A percentile compares a stretch with the other conserved stretches of the same genome.
These are phyloP conservation scores for Neoitamus cyanurus DNA, from an alignment of 2,888 invertebrate species.

Conservation along the genomic window DNA sequence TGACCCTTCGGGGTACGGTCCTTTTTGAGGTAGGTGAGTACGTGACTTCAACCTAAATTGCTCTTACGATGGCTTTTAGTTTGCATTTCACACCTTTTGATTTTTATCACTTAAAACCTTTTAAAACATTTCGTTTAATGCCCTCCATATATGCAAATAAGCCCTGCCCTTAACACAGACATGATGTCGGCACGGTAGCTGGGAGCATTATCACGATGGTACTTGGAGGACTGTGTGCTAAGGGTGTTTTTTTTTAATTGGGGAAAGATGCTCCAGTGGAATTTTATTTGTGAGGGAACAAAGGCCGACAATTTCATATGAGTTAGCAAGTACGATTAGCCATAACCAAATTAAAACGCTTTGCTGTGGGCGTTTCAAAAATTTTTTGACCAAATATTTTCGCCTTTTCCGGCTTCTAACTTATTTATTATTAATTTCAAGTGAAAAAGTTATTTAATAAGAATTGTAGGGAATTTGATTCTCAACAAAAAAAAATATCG, in stretches of 20 bases:
- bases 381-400: no score
- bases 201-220: neutral
- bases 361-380: no score
- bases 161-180: neutral
- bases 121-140: neutral
- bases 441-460: no score
- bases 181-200: neutral
- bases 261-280: neutral
- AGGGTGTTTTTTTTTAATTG: neutral
- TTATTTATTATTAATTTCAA: no score
- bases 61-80: neutral
- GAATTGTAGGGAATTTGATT: no score
- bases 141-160: neutral
- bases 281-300: neutral
- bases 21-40: neutral
- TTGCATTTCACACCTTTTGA: constrained; percentile 8
- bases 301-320: no score
- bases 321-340: no score
- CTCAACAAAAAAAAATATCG: no score
- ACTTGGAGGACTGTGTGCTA: neutral
- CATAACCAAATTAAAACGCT: no score
- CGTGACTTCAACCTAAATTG: constrained; percentile 6
- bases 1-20: neutral
- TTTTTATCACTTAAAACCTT: constrained; percentile 3
- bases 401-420: no score